Base-by-base conservation (phyloP, 2,888 invertebrate species). In the Pteria penguin region DNA sequence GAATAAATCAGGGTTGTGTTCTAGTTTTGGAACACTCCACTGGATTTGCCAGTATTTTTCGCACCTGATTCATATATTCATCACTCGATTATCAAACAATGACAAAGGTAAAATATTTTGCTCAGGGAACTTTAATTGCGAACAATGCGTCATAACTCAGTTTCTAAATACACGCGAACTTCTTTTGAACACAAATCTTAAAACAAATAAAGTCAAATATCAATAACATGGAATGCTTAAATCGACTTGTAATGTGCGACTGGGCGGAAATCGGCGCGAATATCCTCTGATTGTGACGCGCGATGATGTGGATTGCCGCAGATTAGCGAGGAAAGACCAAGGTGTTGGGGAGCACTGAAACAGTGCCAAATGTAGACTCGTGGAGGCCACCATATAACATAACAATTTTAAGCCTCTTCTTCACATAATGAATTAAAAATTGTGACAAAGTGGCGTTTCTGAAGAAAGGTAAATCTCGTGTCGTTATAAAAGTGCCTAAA, bases 381-480 rank as follows among this genome's bases (percentile, higher is more conserved):
- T 65, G 65, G 73, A 69, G 57, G 72, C 69, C 65, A 29, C 45
- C 31, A 36, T 70, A 65, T 65, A 55, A 57, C 60, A 5, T 24
- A 73, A 67, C 27, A 52, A 73, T 77, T 67, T 77, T 77, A 77
- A 77, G 72, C 76, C 70, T 57, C 63, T 73, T 69, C 73, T 68
- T 29, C 66, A 32, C 45, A 73, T 77, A 77, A 77, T 70, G 76
- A 73, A 77, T 77, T 73, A 70, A 77, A 77, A 54, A 77, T 73
- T 58, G 68, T 77, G 76, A 77, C 76, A 77, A 77, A 77, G 73
- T 77, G 76, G 63, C 76, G 73, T 77, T 77, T 73, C 72, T 73
- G 70, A 68, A 62, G 76, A 77, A 77, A 77, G 68, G 65, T 73
- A 63, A 72, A 77, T 61, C 76, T 72, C 72, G 72, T 24, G 22